Conservation (phyloP, 2,888 invertebrate genomes). For the Lithophane socia region DNA sequence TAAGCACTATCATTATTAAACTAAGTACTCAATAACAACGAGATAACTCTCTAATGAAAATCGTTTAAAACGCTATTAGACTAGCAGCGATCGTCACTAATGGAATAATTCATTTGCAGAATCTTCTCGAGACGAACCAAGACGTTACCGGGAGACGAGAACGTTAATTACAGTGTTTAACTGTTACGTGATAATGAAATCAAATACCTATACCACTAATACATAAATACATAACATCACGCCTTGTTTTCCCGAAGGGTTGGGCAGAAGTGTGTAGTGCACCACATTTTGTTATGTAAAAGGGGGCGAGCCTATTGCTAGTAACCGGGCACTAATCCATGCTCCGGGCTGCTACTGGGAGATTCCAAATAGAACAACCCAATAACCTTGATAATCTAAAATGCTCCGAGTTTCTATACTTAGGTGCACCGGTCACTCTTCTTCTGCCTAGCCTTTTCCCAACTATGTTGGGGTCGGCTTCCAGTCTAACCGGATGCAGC, state of each 20-base stretch:
- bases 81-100: conserved; percentile 37
- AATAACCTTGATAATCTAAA: not conserved
- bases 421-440: not conserved
- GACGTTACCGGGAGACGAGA: not conserved
- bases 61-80: conserved; percentile 13
- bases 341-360: too few relatives aligned
- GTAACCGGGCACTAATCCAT: too few relatives aligned
- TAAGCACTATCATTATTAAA: not conserved
- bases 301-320: too few relatives aligned
- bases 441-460: too few relatives aligned
- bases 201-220: too few relatives aligned
- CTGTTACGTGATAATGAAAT: not conserved
- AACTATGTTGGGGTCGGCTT: too few relatives aligned
- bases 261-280: too few relatives aligned
- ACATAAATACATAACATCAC: too few relatives aligned
- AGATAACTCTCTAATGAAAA: conserved; percentile 3
- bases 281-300: too few relatives aligned
- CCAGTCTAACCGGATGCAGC: too few relatives aligned
- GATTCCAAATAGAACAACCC: too few relatives aligned
- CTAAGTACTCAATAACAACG: not conserved
- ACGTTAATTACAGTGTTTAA: not conserved
- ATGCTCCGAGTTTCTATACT: not conserved
- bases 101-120: conserved; percentile 42
- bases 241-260: too few relatives aligned
- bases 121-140: not conserved